Evolutionary conservation across 2,113 vertebrate species (phyloP), one percentile per base, ranked within the genome.

Genomic region (Lagenorhynchus albirostris): DNA sequence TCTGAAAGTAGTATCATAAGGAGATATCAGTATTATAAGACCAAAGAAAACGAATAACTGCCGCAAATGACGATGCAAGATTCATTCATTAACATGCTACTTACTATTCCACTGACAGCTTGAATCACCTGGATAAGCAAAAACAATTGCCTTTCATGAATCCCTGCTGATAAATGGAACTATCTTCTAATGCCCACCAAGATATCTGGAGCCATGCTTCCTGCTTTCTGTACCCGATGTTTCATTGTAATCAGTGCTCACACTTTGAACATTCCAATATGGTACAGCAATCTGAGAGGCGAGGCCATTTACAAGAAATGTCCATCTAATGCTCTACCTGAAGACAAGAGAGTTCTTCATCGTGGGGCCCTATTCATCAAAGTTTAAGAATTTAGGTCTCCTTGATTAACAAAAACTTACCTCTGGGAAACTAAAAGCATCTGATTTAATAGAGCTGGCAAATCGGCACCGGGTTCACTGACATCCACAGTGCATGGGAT

Each of bases 241-340:
- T 33, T 50, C 93, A 44, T 18, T 26, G 7, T 33, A 12, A 55
- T 53, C 41, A n/a, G 31, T 12, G n/a, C 47, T 79, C 68, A 1
- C 26, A 9, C n/a, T 20, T 33, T 7, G 2, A n/a, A 71, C 29
- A 12, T 47, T 31, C 20, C 47, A 17, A 2, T 3, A 33, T 0
- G 0, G 31, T 0, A 11, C 2, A 8, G 44, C 5, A 0, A 18
- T 44, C 23, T 21, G 17, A 47, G 8, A 4, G 15, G 4, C 47
- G 50, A 8, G 1, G 15, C 21, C 29, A 20, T 13, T 44, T 14
- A 9, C 0, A 29, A 31, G 44, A 60, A 58, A 36, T 3, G 9
- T 15, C 55, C 36, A 7, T 12, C 31, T 23, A 87, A 31, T 5
- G 9, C 33, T 38, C 83, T 38, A 6, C 1, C 47, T 9, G 10